Evolutionary conservation across 2,888 invertebrate species (phyloP), one percentile per base, ranked within the genome.

Genomic region (Zygothrica quintamaculata): DNA sequence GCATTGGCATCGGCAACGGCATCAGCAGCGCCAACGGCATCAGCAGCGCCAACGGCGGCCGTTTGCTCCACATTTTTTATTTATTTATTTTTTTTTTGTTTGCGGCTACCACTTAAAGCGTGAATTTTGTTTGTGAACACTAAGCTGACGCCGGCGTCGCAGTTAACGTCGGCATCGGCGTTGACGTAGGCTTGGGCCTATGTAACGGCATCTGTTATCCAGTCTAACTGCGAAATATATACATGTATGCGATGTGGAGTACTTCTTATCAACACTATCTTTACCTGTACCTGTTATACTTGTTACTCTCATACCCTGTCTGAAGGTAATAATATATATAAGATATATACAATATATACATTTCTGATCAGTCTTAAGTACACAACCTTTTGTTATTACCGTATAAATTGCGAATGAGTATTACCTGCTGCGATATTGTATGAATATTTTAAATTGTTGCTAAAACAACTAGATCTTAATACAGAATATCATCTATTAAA

Each of bases 251-350:
- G 46, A 15, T 73, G 48, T 72, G 50, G 64, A 73, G 73, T 68
- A 64, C 55, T 68, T 67, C 50, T 60, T 67, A 55, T 72, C 64
- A 64, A 72, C 72, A 73, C 72, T 72, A 72, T 72, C 71, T 60
- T 43, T 34, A 31, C 13, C 31, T 26, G 31, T 15, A 53, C 13
- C 8, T 31, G 16, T 31, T 48, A 13, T 42, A 53, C n/a, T 39
- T 46, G 8, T 39, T 55, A 29, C 26, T 52, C 29, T n/a, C 9
- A 29, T 29, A 29, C 29, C 29, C 29, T 29, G 9, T n/a, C 4
- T 29, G 9, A 29, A 9, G 9, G 29, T n/a, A 29, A 29, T 7
- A 29, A 29, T n/a, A n/a, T n/a, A n/a, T n/a, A n/a, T n/a, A n/a
- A n/a, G n/a, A n/a, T n/a, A n/a, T n/a, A n/a, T n/a, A n/a, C n/a